These are phyloP conservation scores for Etheostoma cragini DNA, from an alignment of 2,113 vertebrate genomes.

Conservation along the genomic window DNA sequence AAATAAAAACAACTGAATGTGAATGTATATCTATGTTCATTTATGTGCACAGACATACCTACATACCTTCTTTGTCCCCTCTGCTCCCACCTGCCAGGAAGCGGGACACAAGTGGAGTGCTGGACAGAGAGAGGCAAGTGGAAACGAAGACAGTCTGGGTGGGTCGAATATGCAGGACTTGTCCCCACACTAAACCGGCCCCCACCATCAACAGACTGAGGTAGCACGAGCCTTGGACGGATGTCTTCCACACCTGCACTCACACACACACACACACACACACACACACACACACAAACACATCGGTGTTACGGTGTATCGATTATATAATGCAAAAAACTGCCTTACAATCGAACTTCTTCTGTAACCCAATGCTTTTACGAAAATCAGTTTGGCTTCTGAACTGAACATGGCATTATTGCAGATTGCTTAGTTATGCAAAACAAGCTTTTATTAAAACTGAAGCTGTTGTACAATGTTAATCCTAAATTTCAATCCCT, in stretches of 20 bases:
- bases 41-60: not conserved
- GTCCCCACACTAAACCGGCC: constrained; percentile 93
- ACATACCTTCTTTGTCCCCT: constrained; percentile 91
- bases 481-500: not conserved
- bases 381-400: not conserved
- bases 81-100: constrained; percentile 91
- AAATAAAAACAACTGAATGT: too few species aligned
- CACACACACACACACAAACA: not conserved
- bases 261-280: not conserved
- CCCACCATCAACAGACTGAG: constrained; percentile 93
- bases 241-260: constrained; percentile 94
- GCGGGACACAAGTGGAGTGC: constrained; percentile 95
- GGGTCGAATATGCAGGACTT: constrained; percentile 90
- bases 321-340: not conserved
- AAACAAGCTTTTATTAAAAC: not conserved
- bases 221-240: constrained; percentile 92
- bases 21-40: not conserved
- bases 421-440: not conserved
- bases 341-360: not conserved
- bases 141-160: constrained; percentile 96
- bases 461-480: not conserved
- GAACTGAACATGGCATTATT: not conserved
- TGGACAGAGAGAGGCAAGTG: constrained; percentile 95
- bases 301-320: too few species aligned
- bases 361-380: not conserved